phyloP scores from a whole-genome alignment of 2,113 vertebrate species.

The Embiotoca jacksoni region DNA sequence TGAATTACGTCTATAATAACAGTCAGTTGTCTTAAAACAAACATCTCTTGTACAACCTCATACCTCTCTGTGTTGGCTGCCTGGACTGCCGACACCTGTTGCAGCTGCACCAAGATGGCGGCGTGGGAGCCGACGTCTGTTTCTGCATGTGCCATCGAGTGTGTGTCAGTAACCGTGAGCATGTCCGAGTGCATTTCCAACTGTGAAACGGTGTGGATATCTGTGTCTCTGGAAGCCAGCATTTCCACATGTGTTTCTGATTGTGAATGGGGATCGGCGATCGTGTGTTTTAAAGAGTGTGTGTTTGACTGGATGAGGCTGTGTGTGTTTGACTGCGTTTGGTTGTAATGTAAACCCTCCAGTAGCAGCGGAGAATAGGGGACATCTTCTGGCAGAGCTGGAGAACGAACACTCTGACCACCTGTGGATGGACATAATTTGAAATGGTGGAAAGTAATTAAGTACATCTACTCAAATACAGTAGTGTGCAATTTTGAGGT shows the following conservation, averaged over 20 bases:
- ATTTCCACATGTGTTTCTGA: background rate
- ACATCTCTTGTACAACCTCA: slow-evolving; percentile 1
- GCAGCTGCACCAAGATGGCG: slow-evolving; percentile 50
- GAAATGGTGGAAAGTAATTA: too few relatives aligned
- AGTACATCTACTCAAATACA: too few relatives aligned
- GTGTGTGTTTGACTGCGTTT: slow-evolving; percentile 55
- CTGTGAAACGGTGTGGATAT: background rate
- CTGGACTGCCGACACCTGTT: slow-evolving; percentile 82
- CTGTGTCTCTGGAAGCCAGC: background rate
- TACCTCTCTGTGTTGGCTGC: slow-evolving; percentile 87
- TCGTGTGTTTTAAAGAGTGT: background rate
- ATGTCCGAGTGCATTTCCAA: slow-evolving; percentile 4
- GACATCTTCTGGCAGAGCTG: slow-evolving; percentile 59
- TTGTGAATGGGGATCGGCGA: background rate
- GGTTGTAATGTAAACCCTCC: slow-evolving; percentile 72
- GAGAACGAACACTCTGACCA: slow-evolving; percentile 62
- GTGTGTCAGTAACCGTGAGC: slow-evolving; percentile 7
- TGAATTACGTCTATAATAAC: background rate
- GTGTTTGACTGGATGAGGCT: slow-evolving; percentile 32
- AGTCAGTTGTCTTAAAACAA: background rate
- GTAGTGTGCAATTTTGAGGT: too few relatives aligned
- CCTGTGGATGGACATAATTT: slow-evolving; percentile 34
- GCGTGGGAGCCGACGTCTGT: background rate
- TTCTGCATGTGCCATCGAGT: background rate
- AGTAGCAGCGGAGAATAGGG: slow-evolving; percentile 52